A percentile compares a stretch with the other conserved stretches of the same genome.
Conservation (phyloP, 2,888 invertebrate genomes). For the Drosophila anomelani region DNA sequence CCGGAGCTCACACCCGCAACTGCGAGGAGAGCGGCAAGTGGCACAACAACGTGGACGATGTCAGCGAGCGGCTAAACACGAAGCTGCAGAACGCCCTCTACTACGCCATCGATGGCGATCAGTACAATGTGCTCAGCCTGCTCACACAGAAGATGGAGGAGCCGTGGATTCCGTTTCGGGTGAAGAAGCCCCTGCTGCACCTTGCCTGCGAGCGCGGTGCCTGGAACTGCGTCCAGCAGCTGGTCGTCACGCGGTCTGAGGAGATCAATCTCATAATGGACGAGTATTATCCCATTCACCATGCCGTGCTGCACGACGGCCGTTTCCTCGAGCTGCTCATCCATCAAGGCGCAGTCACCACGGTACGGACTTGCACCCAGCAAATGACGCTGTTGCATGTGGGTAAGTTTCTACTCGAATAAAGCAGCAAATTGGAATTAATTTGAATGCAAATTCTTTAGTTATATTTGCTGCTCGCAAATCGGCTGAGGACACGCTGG, state of each 20-base stretch:
- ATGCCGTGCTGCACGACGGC: slow-evolving; percentile 90
- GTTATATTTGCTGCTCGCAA: slow-evolving; percentile 89
- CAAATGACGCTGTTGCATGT: slow-evolving; percentile 90
- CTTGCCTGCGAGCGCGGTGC: slow-evolving; percentile 90
- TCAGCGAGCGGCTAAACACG: slow-evolving; percentile 84
- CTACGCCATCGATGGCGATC: slow-evolving; percentile 90
- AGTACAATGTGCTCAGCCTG: slow-evolving; percentile 88
- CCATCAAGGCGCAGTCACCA: slow-evolving; percentile 89
- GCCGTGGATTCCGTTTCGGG: slow-evolving; percentile 88
- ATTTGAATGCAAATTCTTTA: slow-evolving; percentile 51
- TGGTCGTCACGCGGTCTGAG: slow-evolving; percentile 88
- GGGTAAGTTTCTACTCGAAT: slow-evolving; percentile 82
- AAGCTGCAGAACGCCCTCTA: slow-evolving; percentile 89
- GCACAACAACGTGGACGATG: slow-evolving; percentile 86
- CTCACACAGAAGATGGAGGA: slow-evolving; percentile 89
- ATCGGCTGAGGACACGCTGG: slow-evolving; percentile 89
- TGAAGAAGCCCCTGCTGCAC: slow-evolving; percentile 88
- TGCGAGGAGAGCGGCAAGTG: slow-evolving; percentile 89
- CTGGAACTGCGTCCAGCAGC: slow-evolving; percentile 89
- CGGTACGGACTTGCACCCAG: slow-evolving; percentile 89
- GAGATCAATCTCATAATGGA: slow-evolving; percentile 90
- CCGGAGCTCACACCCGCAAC: slow-evolving; percentile 89
- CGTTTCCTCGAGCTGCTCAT: slow-evolving; percentile 89
- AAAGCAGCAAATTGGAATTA: background rate
- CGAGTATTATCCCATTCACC: slow-evolving; percentile 92